A percentile compares a stretch with the other conserved stretches of the same genome.
phyloP scores from a whole-genome alignment of 1,140 invertebrate genomes.

The Brachionus plicatilis region DNA sequence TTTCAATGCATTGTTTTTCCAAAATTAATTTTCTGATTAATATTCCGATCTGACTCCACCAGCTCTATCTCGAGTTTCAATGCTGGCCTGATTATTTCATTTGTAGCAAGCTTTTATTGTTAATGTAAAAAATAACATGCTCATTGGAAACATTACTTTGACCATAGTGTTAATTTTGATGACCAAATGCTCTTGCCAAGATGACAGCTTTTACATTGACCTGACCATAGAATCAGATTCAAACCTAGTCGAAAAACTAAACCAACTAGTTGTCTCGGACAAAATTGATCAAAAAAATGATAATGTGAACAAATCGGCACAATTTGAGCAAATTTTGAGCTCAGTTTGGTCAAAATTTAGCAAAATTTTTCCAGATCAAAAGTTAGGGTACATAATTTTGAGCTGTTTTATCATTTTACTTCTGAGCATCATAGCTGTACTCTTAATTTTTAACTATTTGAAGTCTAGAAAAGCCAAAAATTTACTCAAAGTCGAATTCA shows the following conservation, averaged over 20 bases:
- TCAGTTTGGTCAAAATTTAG: not conserved
- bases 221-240: not conserved
- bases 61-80: not conserved
- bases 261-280: not conserved
- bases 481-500: not conserved
- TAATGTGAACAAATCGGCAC: not conserved
- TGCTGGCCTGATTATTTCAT: not conserved
- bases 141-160: not conserved
- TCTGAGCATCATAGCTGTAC: too few species aligned
- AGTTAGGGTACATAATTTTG: not conserved
- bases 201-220: not conserved
- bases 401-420: not conserved
- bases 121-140: not conserved
- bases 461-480: not conserved
- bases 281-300: not conserved
- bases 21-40: constrained; percentile 1
- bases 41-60: not conserved
- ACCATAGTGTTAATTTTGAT: not conserved
- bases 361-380: not conserved
- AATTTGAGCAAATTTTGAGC: not conserved
- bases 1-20: not conserved
- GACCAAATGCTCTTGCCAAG: not conserved
- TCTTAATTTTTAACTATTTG: not conserved
- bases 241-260: not conserved
- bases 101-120: not conserved